A percentile compares a stretch with the other conserved stretches of the same genome.
phyloP scores from a whole-genome alignment of 2,888 invertebrate species.

The Anthoptus insignis region DNA sequence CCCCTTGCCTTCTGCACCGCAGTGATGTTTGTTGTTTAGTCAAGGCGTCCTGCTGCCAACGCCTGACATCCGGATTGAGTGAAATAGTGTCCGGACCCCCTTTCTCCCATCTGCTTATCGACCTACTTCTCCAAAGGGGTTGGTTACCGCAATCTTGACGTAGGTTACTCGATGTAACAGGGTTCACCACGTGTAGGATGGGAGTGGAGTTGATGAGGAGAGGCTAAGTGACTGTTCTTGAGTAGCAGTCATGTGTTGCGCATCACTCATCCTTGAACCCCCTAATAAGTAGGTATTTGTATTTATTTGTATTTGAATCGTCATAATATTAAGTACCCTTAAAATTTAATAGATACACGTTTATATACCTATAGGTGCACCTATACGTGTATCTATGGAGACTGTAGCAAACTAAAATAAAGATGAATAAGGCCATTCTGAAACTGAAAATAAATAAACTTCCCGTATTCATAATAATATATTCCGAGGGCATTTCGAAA shows the following conservation, averaged over 20 bases:
- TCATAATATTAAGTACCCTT: too few species aligned
- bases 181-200: conserved; percentile 24
- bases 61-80: conserved; percentile 15
- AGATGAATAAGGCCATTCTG: too few species aligned
- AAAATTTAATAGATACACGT: too few species aligned
- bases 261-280: conserved; percentile 17
- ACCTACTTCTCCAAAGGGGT: conserved; percentile 23
- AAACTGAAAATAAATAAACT: too few species aligned
- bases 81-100: conserved; percentile 11
- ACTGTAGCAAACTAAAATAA: too few species aligned
- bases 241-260: conserved; percentile 18
- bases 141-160: conserved; percentile 20
- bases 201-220: conserved; percentile 22
- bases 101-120: conserved; percentile 17
- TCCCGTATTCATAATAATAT: too few species aligned
- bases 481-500: too few species aligned
- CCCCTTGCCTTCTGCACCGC: too few species aligned
- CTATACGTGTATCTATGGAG: too few species aligned
- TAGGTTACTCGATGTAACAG: conserved; percentile 25
- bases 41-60: conserved; percentile 10
- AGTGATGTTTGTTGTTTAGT: conserved; percentile 7
- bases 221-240: conserved; percentile 21
- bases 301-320: too few species aligned
- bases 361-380: too few species aligned
- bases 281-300: too few species aligned